These are phyloP conservation scores for Cuniculus paca DNA, from an alignment of 2,797 vertebrate genomes.

Conservation along the genomic window DNA sequence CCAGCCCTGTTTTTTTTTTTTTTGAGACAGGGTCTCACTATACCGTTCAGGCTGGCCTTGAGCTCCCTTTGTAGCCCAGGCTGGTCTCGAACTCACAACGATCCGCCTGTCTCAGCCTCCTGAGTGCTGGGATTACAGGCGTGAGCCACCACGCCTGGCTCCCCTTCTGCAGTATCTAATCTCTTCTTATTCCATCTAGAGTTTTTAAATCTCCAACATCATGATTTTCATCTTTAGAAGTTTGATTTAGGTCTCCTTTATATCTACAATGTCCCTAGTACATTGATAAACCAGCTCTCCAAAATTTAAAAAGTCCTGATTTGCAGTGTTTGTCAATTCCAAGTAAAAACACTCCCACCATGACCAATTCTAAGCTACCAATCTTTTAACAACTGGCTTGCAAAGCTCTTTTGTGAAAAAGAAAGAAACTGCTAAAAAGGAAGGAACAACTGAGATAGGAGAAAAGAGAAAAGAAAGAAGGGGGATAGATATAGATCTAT, in stretches of 20 bases:
- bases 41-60: too few relatives aligned
- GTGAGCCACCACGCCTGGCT: too few relatives aligned
- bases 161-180: neutral
- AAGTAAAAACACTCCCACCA: neutral
- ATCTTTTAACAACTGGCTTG: neutral
- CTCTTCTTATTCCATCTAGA: neutral
- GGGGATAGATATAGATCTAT: too few relatives aligned
- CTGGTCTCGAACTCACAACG: too few relatives aligned
- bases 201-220: neutral
- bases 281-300: neutral
- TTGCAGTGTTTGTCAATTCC: neutral
- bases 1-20: too few relatives aligned
- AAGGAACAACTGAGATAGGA: too few relatives aligned
- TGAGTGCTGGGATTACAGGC: too few relatives aligned
- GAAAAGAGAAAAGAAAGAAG: too few relatives aligned
- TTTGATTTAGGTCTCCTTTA: neutral
- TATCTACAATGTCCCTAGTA: neutral
- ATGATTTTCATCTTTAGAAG: neutral
- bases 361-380: neutral
- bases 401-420: neutral
- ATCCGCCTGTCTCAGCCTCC: too few relatives aligned
- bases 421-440: too few relatives aligned
- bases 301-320: neutral
- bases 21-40: too few relatives aligned
- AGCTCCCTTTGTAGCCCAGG: too few relatives aligned